phyloP scores from a whole-genome alignment of 2,797 vertebrate genomes.

The Pseudochromis fuscus region DNA sequence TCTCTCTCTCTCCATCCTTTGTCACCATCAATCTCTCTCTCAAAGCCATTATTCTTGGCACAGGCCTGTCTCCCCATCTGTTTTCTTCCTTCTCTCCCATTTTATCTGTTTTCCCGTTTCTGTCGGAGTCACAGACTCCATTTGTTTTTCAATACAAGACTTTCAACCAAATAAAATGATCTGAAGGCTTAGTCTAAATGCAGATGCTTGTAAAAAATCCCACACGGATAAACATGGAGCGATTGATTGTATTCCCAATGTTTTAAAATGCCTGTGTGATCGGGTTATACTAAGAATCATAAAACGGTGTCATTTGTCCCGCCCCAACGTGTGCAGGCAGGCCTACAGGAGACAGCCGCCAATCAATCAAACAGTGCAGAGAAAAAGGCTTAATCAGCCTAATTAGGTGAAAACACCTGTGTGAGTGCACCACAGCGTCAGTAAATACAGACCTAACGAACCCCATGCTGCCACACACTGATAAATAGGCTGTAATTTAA shows the following conservation, averaged over 20 bases:
- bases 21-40: constrained; percentile 30
- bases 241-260: neutral
- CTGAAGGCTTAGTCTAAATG: neutral
- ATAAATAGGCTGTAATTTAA: neutral
- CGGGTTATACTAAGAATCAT: neutral
- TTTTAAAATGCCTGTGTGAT: neutral
- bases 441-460: neutral
- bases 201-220: neutral
- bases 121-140: neutral
- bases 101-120: neutral
- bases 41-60: constrained; percentile 19
- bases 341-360: neutral
- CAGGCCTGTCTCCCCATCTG: constrained; percentile 27
- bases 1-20: neutral
- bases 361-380: constrained; percentile 2
- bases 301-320: neutral
- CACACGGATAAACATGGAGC: neutral
- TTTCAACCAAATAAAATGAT: constrained; percentile 3
- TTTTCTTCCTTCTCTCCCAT: constrained; percentile 23
- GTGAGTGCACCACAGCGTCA: neutral
- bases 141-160: constrained; percentile 8
- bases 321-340: neutral
- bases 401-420: neutral
- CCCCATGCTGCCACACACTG: neutral
- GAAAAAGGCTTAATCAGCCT: neutral